Percentiles rank a stretch among this genome's conserved stretches.
Conservation (phyloP, 2,888 invertebrate species). For the Xestobium rufovillosum region DNA sequence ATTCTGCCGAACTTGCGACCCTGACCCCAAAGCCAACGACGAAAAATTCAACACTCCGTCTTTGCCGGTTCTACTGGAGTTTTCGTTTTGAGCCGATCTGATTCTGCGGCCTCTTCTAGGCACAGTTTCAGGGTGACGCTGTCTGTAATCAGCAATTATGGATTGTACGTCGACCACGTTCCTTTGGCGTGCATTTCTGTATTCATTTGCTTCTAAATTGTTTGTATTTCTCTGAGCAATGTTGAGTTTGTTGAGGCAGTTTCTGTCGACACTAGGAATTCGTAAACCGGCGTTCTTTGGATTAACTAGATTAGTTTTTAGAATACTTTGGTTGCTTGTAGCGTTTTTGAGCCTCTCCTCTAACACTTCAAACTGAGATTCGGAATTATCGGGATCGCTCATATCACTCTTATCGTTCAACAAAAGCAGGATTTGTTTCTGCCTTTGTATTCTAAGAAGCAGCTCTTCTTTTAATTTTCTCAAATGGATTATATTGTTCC, state of each 20-base stretch:
- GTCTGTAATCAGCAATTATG: constrained; percentile 73
- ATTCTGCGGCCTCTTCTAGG: constrained; percentile 60
- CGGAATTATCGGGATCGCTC: constrained; percentile 22
- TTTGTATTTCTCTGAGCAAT: not conserved
- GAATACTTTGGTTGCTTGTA: constrained; percentile 24
- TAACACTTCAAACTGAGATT: constrained; percentile 25
- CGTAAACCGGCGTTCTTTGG: constrained; percentile 20
- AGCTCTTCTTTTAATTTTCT: constrained; percentile 82
- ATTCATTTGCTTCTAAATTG: constrained; percentile 4
- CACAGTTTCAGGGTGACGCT: constrained; percentile 65
- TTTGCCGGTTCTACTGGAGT: constrained; percentile 19
- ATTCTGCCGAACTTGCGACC: constrained; percentile 40
- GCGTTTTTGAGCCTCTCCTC: constrained; percentile 21
- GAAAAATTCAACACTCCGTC: constrained; percentile 35
- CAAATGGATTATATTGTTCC: constrained; percentile 75
- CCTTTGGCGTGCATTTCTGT: constrained; percentile 50
- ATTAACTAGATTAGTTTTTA: constrained; percentile 28
- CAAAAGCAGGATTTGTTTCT: constrained; percentile 53
- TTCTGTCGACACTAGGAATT: constrained; percentile 5
- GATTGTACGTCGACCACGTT: constrained; percentile 76
- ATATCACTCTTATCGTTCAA: constrained; percentile 30
- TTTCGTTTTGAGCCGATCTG: constrained; percentile 42
- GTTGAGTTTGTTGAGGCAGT: not conserved
- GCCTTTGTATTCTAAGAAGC: constrained; percentile 60
- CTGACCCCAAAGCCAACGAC: constrained; percentile 43